Base-by-base conservation (phyloP, 2,797 vertebrate genomes). In the Sparus aurata region DNA sequence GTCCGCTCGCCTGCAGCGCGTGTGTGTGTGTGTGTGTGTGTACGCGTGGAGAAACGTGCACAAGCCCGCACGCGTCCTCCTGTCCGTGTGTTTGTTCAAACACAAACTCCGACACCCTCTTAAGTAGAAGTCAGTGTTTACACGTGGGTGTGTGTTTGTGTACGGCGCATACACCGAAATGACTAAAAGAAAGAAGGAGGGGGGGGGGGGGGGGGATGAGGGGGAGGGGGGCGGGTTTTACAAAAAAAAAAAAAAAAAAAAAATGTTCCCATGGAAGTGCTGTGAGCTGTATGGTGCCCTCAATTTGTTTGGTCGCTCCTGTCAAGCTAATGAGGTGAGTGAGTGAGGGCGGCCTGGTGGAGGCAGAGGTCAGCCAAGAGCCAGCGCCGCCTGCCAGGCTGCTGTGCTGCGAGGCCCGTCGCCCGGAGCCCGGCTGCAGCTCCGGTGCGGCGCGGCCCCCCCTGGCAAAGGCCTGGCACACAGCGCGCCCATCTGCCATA, bases 291-390 rank as follows among this genome's bases (percentile, higher is more conserved):
- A 57, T 45, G 85, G 85, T 92, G 88, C 91, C 91, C 85, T 87
- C 77, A 75, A 77, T 91, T 90, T 90, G 90, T 93, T 93, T 89
- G 90, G 81, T 87, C 41, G 80, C 92, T 92, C 73, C 92, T 86
- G 91, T 93, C 92, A 93, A 85, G 91, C 93, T 95, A 94, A 95
- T 94, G 94, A 95, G 91, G 91, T 93, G 92, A 91, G 86, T 88
- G 89, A 94, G 86, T 85, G 90, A 91, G 89, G 89, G 85, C 73
- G 82, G 82, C 86, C 87, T 84, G 89, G 80, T 90, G 92, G 85
- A 91, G 82, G 70, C 84, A 79, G 91, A 91, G 91, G 93, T 93
- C 94, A 93, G 91, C 93, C 91, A 93, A 91, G 86, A 92, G 91
- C 89, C 89, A 90, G 79, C 0, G 41, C 79, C 77, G 86, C 64